These are phyloP conservation scores for Callionymus lyra DNA, from an alignment of 2,113 vertebrate species.

Conservation along the genomic window DNA sequence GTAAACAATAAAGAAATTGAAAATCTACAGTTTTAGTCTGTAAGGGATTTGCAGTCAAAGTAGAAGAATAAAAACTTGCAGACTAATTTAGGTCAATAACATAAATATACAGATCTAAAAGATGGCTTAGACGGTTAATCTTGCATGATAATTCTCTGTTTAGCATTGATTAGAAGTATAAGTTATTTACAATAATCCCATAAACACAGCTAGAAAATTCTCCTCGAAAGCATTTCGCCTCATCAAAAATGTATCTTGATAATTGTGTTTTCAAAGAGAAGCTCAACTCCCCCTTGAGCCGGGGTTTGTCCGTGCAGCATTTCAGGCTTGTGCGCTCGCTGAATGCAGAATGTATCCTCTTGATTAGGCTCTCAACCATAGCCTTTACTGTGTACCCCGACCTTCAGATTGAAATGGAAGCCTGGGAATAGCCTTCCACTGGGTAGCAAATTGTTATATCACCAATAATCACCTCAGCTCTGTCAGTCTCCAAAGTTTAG, in stretches of 20 bases:
- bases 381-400: constrained; percentile 7
- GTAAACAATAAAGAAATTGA: too few relatives aligned
- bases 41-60: constrained; percentile 34
- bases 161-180: constrained; percentile 46
- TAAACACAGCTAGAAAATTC: constrained; percentile 36
- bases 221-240: constrained; percentile 37
- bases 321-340: constrained; percentile 11
- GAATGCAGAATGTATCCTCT: constrained; percentile 23
- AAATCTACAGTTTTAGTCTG: too few relatives aligned
- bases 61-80: too few relatives aligned
- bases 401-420: constrained; percentile 19
- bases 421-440: constrained; percentile 13
- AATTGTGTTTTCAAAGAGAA: constrained; percentile 48
- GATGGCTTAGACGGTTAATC: constrained; percentile 49
- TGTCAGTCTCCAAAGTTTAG: constrained; percentile 5
- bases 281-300: constrained; percentile 30
- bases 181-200: constrained; percentile 55
- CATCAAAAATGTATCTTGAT: constrained; percentile 39
- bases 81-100: constrained; percentile 45
- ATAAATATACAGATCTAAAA: constrained; percentile 47
- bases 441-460: constrained; percentile 8
- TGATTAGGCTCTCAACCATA: constrained; percentile 19
- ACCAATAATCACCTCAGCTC: constrained; percentile 8
- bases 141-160: constrained; percentile 49
- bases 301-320: constrained; percentile 10